A percentile compares a stretch with the other conserved stretches of the same genome.
phyloP scores from a whole-genome alignment of 2,113 vertebrate species.

The Pimephales promelas region DNA sequence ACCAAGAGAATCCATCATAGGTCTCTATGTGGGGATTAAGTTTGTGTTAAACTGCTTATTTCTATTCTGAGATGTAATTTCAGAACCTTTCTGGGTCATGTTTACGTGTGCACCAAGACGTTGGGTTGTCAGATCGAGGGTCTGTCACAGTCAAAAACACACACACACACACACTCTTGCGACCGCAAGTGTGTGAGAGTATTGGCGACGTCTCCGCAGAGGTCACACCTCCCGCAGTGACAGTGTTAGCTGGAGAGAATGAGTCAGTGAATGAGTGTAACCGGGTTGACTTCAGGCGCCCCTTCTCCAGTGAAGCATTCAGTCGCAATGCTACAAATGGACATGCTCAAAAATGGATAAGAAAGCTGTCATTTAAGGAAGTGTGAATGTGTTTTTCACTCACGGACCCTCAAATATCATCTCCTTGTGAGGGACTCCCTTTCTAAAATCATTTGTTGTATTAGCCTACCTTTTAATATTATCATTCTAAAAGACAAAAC shows the following conservation, averaged over 20 bases:
- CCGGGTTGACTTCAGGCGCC: conserved; percentile 5
- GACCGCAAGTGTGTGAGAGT: background rate
- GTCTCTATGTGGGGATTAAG: conserved; percentile 28
- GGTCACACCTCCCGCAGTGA: conserved; percentile 32
- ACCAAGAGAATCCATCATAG: conserved; percentile 17
- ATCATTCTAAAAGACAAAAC: background rate
- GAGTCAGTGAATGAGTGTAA: conserved; percentile 32
- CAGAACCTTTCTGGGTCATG: conserved; percentile 34
- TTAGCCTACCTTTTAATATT: background rate
- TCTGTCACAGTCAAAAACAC: conserved; percentile 10
- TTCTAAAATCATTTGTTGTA: no score
- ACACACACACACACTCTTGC: background rate
- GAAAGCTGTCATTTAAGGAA: background rate
- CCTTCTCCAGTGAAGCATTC: background rate
- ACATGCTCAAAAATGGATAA: background rate
- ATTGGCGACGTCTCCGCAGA: conserved; percentile 15
- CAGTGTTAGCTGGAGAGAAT: conserved; percentile 11
- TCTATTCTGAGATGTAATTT: conserved; percentile 22
- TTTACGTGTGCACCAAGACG: conserved; percentile 6
- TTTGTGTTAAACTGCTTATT: conserved; percentile 28
- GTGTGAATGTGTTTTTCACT: background rate
- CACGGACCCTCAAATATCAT: background rate
- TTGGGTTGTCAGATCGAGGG: conserved; percentile 30
- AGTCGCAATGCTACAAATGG: background rate
- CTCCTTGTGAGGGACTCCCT: background rate